Evolutionary conservation across 2,113 vertebrate species (phyloP), one percentile per base, ranked within the genome.

Genomic region (Columba janthina): DNA sequence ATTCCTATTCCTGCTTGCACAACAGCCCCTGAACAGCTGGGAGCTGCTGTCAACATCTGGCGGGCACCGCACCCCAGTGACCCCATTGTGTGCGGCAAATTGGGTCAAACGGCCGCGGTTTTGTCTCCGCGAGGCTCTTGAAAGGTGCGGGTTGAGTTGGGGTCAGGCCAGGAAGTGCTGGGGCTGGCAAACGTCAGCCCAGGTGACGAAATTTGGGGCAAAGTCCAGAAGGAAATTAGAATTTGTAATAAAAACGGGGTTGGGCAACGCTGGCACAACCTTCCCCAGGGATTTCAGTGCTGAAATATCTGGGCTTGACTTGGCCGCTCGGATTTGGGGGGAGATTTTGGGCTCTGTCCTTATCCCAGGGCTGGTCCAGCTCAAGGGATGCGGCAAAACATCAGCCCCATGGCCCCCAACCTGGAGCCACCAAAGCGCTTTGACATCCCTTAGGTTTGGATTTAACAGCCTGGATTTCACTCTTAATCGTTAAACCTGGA

Each of bases 31-130:
- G 17, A n/a, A 51, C 38, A 66, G 71, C 78, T 57, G 78, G 53
- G 22, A 51, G 17, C 53, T 46, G 31, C 69, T 48, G 70, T 10
- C 83, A 75, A 83, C 89, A 79, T 85, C 79, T 92, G 79, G 66
- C 46, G 0, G 0, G 44, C 1, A 0, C 26, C 11, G 0, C 40
- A 4, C 4, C 71, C 57, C 5, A 0, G 11, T 18, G 51, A 89
- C 80, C 48, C 72, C 2, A 0, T 19, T 15, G 53, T 5, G 0
- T 13, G 19, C 0, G 2, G 53, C 31, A 10, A 61, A 80, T 0
- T 4, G 60, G 79, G 67, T 72, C 86, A 81, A 34, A 60, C 11
- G 1, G 0, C 3, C 3, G 5, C 0, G 5, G 5, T 72, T 80
- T 40, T 20, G 25, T 10, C 1, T 2, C 25, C 1, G 0, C 1